Evolutionary conservation across 2,113 vertebrate genomes (phyloP).

Genomic region (Antigone vipio): DNA sequence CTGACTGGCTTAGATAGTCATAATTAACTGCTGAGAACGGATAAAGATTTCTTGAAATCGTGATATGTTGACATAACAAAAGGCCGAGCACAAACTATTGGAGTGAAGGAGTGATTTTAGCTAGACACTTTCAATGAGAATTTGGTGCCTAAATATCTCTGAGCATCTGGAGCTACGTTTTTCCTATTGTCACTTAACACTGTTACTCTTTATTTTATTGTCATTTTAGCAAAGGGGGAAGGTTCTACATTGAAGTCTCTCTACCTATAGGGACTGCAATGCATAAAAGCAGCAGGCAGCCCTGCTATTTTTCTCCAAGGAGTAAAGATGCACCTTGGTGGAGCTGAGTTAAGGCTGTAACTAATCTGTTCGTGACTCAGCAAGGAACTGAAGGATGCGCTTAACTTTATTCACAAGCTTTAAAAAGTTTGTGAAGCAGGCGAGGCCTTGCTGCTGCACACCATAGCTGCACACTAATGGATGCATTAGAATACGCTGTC

Average conservation of each 20-base stretch:
- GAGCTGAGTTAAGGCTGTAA: background rate
- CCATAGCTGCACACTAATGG: background rate
- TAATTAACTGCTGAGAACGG: background rate
- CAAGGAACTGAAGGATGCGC: background rate
- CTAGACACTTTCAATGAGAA: background rate
- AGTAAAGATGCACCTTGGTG: background rate
- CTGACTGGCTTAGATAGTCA: background rate
- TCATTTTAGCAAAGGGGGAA: background rate
- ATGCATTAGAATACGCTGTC: background rate
- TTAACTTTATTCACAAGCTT: background rate
- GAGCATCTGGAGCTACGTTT: background rate
- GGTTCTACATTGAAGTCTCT: background rate
- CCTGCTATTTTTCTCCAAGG: background rate
- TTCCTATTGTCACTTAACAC: background rate
- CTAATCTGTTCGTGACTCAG: background rate
- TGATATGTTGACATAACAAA: background rate
- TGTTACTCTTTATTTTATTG: background rate
- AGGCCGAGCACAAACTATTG: background rate
- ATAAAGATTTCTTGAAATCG: background rate
- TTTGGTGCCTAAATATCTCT: background rate
- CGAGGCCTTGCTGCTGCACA: background rate
- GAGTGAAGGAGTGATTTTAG: background rate
- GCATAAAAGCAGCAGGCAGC: background rate
- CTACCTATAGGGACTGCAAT: background rate
- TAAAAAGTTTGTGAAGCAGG: background rate